These are phyloP conservation scores for Hemithea aestivaria DNA, from an alignment of 2,888 invertebrate genomes.

Conservation along the genomic window DNA sequence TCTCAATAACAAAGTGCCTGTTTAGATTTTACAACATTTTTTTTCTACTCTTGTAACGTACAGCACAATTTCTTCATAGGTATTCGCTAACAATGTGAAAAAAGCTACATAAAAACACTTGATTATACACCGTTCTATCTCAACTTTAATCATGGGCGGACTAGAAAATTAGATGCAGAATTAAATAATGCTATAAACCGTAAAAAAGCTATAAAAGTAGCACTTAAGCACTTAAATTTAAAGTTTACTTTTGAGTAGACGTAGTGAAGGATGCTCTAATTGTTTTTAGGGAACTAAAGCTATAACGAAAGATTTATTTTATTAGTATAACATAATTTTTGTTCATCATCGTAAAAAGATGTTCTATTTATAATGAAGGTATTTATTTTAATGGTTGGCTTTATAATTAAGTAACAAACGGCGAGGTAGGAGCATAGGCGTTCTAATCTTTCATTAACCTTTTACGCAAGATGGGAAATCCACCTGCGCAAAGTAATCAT, in stretches of 20 bases:
- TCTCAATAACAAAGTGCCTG: no score
- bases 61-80: no score
- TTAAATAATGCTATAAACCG: constrained; percentile 33
- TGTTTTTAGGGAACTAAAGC: constrained; percentile 38
- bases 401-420: no score
- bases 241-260: constrained; percentile 1
- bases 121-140: constrained; percentile 69
- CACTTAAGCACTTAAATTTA: background rate
- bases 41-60: no score
- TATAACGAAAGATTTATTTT: constrained; percentile 27
- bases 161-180: constrained; percentile 29
- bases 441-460: no score
- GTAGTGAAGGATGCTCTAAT: constrained; percentile 17
- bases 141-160: constrained; percentile 66
- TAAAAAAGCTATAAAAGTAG: constrained; percentile 8
- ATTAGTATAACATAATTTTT: constrained; percentile 1
- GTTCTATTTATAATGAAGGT: constrained; percentile 4
- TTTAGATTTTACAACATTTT: no score
- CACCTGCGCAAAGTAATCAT: no score
- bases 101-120: constrained; percentile 68
- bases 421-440: no score
- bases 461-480: no score
- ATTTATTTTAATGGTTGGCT: constrained; percentile 2
- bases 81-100: constrained; percentile 59
- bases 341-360: constrained; percentile 12